Evolutionary conservation across 2,113 vertebrate genomes (phyloP), one percentile per base, ranked within the genome.

Genomic region (Lophius piscatorius): DNA sequence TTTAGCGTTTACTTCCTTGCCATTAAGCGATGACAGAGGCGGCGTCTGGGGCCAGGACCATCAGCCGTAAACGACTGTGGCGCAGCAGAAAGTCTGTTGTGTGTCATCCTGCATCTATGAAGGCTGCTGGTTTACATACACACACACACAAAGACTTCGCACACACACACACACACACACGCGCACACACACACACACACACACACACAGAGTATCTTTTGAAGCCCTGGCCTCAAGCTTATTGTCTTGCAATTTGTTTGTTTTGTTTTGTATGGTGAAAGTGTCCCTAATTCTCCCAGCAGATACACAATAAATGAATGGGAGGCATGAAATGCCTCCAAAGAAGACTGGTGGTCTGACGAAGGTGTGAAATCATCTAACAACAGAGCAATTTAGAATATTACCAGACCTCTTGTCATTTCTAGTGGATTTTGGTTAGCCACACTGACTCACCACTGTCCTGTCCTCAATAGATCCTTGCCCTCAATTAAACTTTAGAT

Each of bases 211-310:
- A 55, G 18, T 11, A 45, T 70, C 56, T 60, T 70, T 54, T 46
- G 44, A 82, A 72, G 62, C 22, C 28, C 61, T 44, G 60, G 58
- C 66, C 59, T 74, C 54, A 39, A 75, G 51, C 72, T 70, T 70
- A 56, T 67, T 79, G 48, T 64, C 61, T 76, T 64, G 48, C 23
- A 61, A 51, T 69, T 42, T 66, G 34, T 64, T 73, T 69, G 42
- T 68, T 77, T 64, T 74, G 46, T 79, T 51, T n/a, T n/a, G n/a
- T 71, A 47, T 10, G 6, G 36, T 14, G 14, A 76, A 74, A 58
- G 18, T 38, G 41, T 48, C 46, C 75, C 62, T 10, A 50, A 23
- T 52, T 58, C 62, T 74, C 52, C 7, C 9, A 60, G 39, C 50
- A 51, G 52, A 69, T 50, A 48, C 45, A 31, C n/a, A 55, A 35